These are phyloP conservation scores for Tinamus major DNA, from an alignment of 2,797 vertebrate species.

Conservation along the genomic window DNA sequence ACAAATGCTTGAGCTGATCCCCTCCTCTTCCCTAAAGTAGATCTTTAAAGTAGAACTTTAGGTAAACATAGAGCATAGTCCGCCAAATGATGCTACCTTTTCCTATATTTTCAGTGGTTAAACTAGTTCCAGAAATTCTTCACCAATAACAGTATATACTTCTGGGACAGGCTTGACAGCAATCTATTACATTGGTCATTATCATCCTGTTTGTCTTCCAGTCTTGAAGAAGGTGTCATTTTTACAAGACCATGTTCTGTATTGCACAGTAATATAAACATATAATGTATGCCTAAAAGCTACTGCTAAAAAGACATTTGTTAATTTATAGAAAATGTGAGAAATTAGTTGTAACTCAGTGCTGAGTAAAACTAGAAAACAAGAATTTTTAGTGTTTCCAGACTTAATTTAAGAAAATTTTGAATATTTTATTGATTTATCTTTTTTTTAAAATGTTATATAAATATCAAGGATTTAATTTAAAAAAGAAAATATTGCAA, in stretches of 20 bases:
- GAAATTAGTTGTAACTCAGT: background rate
- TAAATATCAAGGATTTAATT: background rate
- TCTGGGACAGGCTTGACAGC: background rate
- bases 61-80: background rate
- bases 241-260: background rate
- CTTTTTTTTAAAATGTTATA: background rate
- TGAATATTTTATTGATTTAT: background rate
- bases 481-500: background rate
- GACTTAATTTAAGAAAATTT: background rate
- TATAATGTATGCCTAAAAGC: background rate
- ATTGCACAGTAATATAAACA: background rate
- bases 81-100: background rate
- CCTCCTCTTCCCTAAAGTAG: background rate
- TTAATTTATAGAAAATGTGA: background rate
- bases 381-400: background rate
- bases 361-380: background rate
- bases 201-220: background rate
- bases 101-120: background rate
- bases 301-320: background rate
- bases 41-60: background rate
- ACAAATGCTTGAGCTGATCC: background rate
- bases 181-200: background rate
- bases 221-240: background rate
- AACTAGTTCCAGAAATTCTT: background rate
- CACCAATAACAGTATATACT: background rate